Evolutionary conservation across 2,888 invertebrate genomes (phyloP), one percentile per base, ranked within the genome.

Genomic region (Microplitis deprimator): DNA sequence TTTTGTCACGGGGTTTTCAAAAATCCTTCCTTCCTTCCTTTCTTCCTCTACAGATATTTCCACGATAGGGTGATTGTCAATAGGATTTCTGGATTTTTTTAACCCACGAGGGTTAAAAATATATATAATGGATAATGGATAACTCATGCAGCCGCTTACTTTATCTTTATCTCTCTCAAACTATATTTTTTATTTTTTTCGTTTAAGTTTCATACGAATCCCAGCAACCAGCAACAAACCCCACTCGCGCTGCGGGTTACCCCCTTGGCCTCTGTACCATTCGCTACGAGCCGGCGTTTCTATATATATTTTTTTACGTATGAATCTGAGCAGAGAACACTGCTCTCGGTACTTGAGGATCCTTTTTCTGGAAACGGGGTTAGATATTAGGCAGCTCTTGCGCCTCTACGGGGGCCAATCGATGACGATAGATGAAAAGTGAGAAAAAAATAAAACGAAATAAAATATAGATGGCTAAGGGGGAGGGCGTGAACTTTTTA

Each of bases 61-160:
- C 50, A 77, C 80, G 81, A 81, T 81, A 81, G 83, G 83, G 82
- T 79, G 82, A 78, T 80, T 69, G 79, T 81, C 78, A 82, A 81
- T 79, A 50, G 80, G 79, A 83, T 81, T 81, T 83, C 82, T 79
- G 13, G 65, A 77, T 70, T 78, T 79, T 78, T 76, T 73, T 75
- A 73, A 74, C 62, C 50, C 50, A 50, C 6, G 50, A 29, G 73
- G 73, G 65, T 62, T 1, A 39, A 10, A 41, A 50, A 68, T 67
- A 67, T 38, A 67, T 67, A 67, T 60, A 68, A 79, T 73, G 75
- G 71, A 59, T 20, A 50, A 59, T 16, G 39, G 72, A 62, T 73
- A 79, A 73, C 29, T 29, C 74, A 77, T 77, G 81, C 81, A 80
- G 79, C 79, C 79, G 75, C 77, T 79, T 78, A 73, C 79, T 38